phyloP scores from a whole-genome alignment of 2,113 vertebrate genomes.

The Nycticebus coucang region DNA sequence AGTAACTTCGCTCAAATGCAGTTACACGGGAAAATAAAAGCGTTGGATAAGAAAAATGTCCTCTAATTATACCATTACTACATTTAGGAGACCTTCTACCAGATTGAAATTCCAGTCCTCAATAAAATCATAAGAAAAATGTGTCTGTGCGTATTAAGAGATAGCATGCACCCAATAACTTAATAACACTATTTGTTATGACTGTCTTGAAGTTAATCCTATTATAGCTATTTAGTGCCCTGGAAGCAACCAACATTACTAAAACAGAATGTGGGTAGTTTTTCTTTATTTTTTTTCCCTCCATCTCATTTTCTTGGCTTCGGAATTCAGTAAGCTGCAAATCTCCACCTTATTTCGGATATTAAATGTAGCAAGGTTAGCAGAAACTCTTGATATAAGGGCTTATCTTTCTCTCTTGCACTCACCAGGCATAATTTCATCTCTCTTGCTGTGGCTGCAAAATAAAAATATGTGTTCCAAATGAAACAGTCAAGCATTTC shows the following conservation, averaged over 20 bases:
- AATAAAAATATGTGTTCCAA: conserved; percentile 11
- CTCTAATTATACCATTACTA: conserved; percentile 69
- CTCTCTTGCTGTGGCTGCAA: conserved; percentile 14
- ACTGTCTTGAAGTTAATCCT: conserved; percentile 84
- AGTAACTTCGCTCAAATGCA: background rate
- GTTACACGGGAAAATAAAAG: background rate
- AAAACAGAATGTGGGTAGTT: conserved; percentile 72
- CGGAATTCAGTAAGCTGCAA: conserved; percentile 31
- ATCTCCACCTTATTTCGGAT: background rate
- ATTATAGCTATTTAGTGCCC: conserved; percentile 80
- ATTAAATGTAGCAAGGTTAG: conserved; percentile 33
- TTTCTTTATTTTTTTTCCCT: conserved; percentile 42
- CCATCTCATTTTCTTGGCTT: conserved; percentile 48
- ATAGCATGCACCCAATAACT: conserved; percentile 76
- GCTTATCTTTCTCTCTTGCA: conserved; percentile 37
- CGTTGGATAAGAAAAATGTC: conserved; percentile 2
- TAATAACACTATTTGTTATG: conserved; percentile 84
- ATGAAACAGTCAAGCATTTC: background rate
- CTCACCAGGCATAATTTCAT: conserved; percentile 45
- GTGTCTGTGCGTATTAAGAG: conserved; percentile 74
- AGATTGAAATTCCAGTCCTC: conserved; percentile 83
- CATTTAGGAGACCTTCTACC: conserved; percentile 72
- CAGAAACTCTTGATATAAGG: conserved; percentile 6
- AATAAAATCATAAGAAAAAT: conserved; percentile 80
- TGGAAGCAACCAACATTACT: conserved; percentile 81